Evolutionary conservation across 2,113 vertebrate species (phyloP), one percentile per base, ranked within the genome.

Genomic region (Semicossyphus pulcher): DNA sequence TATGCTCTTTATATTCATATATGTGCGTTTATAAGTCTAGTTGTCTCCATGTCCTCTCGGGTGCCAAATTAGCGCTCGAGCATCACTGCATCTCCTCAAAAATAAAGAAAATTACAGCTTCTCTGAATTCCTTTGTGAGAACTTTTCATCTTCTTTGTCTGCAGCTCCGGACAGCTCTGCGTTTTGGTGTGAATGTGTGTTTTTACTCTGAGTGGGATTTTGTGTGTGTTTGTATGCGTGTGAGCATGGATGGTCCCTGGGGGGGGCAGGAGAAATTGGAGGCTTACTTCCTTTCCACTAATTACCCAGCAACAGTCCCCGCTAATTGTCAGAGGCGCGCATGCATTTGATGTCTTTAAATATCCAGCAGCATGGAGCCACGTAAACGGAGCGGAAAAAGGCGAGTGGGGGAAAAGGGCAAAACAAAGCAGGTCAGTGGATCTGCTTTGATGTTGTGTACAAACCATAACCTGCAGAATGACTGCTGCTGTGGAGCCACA

Each of bases 261-360:
- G 62, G 61, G 62, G 34, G 32, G 20, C 23, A 14, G 42, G n/a
- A 53, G 15, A 44, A 67, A 56, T 48, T 37, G 54, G 52, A 77
- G 74, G 79, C 79, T 65, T 36, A 53, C 76, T 89, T 88, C 45
- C 74, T 83, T 60, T 81, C 62, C 81, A 59, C 85, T 91, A 91
- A 86, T 91, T 86, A 89, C 85, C 72, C 83, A 41, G 71, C 83
- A 86, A 85, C 87, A 61, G 77, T 83, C 52, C 45, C 63, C 41
- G 18, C 61, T 89, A 83, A 88, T 86, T 88, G 83, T 81, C 74
- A 78, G 68, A 37, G 53, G 59, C 54, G 67, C 44, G 23, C 56
- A 10, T 45, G 61, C 48, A 79, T 75, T 69, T 76, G 71, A 83
- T 77, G 77, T 75, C 77, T 88, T 79, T 79, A 77, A 83, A 86